Conservation (phyloP, 2,113 vertebrate species). For the Pseudopodoces humilis region DNA sequence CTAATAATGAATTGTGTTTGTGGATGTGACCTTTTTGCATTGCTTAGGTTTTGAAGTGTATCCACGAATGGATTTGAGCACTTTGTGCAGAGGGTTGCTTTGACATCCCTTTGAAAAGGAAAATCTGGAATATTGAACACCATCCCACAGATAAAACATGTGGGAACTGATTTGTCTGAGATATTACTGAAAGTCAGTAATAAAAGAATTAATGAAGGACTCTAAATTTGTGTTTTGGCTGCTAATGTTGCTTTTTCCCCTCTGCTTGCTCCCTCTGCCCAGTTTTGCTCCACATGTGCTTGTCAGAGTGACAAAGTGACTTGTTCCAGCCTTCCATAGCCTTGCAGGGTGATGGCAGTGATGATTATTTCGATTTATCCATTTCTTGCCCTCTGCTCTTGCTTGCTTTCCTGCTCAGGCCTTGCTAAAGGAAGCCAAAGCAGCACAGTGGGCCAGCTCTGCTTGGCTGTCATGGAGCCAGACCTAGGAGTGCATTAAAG, state of each 20-base stretch:
- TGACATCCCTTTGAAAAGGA: background rate
- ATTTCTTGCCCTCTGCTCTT: background rate
- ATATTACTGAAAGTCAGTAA: background rate
- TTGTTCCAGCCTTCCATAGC: background rate
- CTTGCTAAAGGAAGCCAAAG: background rate
- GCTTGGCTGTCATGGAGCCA: background rate
- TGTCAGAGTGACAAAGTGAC: background rate
- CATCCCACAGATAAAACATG: background rate
- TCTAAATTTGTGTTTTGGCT: background rate
- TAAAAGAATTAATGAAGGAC: background rate
- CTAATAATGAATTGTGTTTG: background rate
- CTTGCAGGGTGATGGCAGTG: background rate
- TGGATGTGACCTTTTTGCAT: background rate
- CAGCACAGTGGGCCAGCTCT: background rate
- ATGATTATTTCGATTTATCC: background rate
- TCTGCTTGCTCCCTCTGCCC: background rate
- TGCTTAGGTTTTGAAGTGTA: background rate
- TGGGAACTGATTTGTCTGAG: background rate
- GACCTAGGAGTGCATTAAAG: background rate
- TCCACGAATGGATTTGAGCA: background rate
- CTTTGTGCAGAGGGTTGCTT: background rate
- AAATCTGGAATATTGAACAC: background rate
- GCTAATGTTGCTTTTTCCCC: background rate
- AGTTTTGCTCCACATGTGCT: background rate
- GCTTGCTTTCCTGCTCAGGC: background rate